Base-by-base conservation (phyloP, 2,113 vertebrate genomes). In the Tinamus guttatus region DNA sequence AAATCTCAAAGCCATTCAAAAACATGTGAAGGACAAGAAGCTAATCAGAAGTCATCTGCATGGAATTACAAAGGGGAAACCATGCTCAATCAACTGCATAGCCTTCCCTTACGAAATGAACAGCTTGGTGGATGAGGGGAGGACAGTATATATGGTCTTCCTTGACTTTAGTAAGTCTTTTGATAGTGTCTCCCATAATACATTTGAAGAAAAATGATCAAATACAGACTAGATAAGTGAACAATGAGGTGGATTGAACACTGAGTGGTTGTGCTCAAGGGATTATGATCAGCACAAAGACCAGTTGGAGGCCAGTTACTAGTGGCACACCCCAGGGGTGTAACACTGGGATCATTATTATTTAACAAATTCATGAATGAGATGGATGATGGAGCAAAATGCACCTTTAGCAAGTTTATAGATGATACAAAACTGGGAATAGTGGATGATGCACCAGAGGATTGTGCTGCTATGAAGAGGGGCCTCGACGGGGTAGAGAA, bases 291-390 rank as follows among this genome's bases (percentile, higher is more conserved):
- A 69, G 22, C 40, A 58, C 5, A 0, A 93, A 74, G 14, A 58
- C 19, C 60, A 64, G 28, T 11, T 20, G 64, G 32, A 54, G 9
- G 10, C 2, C 28, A 28, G 41, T 30, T 19, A 49, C 9, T 58
- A 8, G 0, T 67, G 45, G 17, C 58, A n/a, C 25, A 21, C 83
- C 18, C 22, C n/a, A 63, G 45, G 9, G 5, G 3, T 58, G n/a
- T 27, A 58, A 11, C 5, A 67, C 0, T 17, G n/a, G 11, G 17
- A 32, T 25, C n/a, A 58, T 38, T 22, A 32, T 6, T 32, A 4
- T 32, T 78, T 41, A 56, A 60, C 5, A 64, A 45, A 34, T 68
- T 47, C 7, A 34, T 49, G 69, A 45, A 51, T 52, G 41, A 43
- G 21, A 30, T 77, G 32, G 18, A 59, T 45, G 41, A 51, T 38